Evolutionary conservation across 2,797 vertebrate genomes (phyloP).

Genomic region (Melanotaenia boesemani): DNA sequence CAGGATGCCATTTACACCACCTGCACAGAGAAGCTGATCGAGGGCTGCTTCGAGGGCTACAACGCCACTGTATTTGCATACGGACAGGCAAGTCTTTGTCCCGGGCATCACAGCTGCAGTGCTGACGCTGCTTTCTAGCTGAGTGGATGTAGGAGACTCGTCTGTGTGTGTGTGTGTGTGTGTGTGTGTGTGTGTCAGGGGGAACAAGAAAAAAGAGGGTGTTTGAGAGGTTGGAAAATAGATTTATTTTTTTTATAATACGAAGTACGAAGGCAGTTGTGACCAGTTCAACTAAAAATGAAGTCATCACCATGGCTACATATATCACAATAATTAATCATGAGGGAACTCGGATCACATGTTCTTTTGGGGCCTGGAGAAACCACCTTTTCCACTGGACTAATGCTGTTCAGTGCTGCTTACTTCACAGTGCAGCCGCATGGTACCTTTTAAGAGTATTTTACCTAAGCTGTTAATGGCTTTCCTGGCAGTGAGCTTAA

Average conservation of each 20-base stretch:
- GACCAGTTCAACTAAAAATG: too few species aligned
- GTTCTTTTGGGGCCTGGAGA: background rate
- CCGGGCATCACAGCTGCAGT: conserved; percentile 14
- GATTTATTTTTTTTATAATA: background rate
- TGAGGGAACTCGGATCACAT: background rate
- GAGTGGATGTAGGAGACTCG: background rate
- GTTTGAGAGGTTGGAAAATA: background rate
- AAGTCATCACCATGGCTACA: background rate
- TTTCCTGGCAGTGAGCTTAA: background rate
- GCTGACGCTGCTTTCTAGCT: conserved; percentile 21
- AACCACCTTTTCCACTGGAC: background rate
- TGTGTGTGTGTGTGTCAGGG: background rate
- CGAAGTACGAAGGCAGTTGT: background rate
- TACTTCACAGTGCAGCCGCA: background rate
- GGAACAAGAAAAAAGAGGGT: background rate
- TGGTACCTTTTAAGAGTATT: background rate
- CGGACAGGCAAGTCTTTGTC: conserved; percentile 84
- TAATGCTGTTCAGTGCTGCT: background rate
- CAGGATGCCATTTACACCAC: conserved; percentile 91
- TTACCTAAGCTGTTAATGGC: background rate
- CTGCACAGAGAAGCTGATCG: conserved; percentile 94
- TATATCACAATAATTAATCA: conserved; percentile 4
- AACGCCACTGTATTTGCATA: conserved; percentile 98
- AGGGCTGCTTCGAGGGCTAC: conserved; percentile 97
- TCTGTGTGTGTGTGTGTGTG: background rate